Evolutionary conservation across 1,140 invertebrate species (phyloP), one percentile per base, ranked within the genome.

Genomic region (Zelostemma sp.): DNA sequence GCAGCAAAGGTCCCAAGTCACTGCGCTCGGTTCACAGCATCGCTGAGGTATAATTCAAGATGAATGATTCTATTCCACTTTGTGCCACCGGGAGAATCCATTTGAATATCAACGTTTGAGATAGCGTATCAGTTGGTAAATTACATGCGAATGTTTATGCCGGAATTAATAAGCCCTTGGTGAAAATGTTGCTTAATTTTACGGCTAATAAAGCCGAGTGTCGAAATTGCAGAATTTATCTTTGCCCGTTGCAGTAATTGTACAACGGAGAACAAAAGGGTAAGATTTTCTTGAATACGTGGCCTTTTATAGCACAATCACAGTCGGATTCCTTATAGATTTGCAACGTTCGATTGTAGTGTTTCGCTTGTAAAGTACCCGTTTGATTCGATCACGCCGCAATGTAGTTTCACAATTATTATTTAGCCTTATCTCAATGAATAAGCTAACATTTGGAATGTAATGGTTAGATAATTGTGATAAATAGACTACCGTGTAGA

Each of bases 1-100:
- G 43, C 21, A 53, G 35, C 60, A 57, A 67, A 72, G 60, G 57
- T 57, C 51, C 60, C 43, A 62, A 70, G 60, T 59, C 41, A 59
- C 41, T 53, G 15, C 6, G 18, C n/a, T 40, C 28, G 31, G 9
- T 46, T 19, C 43, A 46, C 19, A 6, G 2, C 9, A 17, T 17
- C 12, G 11, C 40, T 6, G 15, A 15, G 40, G 14, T 8, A 41
- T 41, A 41, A 41, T 41, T 46, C 15, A 63, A 53, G 35, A 41
- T 15, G n/a, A 53, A 53, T 12, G 16, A 53, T 15, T 15, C 31
- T 16, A 16, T 41, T 56, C 50, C 40, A 35, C 50, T 38, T 35
- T 17, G 31, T 35, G 35, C 6, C 33, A 35, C 33, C 11, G n/a
- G 11, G 33, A n/a, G 33, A 35, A 11, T n/a, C 33, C 33, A 35